These are phyloP conservation scores for Charaxes varanes DNA, from an alignment of 1,140 invertebrate genomes.

Conservation along the genomic window DNA sequence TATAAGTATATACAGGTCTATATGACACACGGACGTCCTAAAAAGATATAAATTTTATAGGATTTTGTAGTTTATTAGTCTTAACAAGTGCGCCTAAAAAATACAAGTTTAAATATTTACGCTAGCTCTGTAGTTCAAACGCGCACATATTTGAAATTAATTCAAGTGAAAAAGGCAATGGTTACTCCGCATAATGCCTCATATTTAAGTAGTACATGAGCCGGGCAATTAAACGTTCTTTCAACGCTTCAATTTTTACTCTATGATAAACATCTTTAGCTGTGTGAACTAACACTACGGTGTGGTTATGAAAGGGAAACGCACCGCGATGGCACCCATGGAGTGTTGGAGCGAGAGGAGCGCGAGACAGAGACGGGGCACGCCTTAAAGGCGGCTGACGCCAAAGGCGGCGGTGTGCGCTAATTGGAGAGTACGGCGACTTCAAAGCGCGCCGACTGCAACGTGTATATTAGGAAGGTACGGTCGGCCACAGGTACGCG, in stretches of 20 bases:
- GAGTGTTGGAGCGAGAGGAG: slow-evolving; percentile 29
- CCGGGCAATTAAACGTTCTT: slow-evolving; percentile 13
- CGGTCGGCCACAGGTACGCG: slow-evolving; percentile 20
- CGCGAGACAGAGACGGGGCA: slow-evolving; percentile 31
- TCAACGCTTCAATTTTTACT: slow-evolving; percentile 15
- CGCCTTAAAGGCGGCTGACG: slow-evolving; percentile 38
- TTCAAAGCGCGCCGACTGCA: slow-evolving; percentile 59
- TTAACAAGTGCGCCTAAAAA: no score
- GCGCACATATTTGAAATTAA: no score
- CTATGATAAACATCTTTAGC: slow-evolving; percentile 19
- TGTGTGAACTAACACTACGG: slow-evolving; percentile 18
- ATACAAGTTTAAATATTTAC: no score
- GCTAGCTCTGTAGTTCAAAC: no score
- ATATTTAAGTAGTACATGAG: slow-evolving; percentile 15
- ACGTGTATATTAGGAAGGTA: slow-evolving; percentile 69
- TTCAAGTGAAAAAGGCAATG: no score
- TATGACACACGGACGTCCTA: no score
- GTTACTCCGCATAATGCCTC: no score
- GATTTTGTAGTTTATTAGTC: no score
- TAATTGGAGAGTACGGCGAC: slow-evolving; percentile 62
- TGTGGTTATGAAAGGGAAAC: slow-evolving; percentile 14
- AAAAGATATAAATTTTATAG: no score
- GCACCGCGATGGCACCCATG: slow-evolving; percentile 22
- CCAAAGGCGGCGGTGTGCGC: slow-evolving; percentile 63
- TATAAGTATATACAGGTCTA: no score